Percentiles rank a stretch among this genome's conserved stretches.
Evolutionary conservation across 2,797 vertebrate genomes (phyloP).

Genomic region (Coreius guichenoti): DNA sequence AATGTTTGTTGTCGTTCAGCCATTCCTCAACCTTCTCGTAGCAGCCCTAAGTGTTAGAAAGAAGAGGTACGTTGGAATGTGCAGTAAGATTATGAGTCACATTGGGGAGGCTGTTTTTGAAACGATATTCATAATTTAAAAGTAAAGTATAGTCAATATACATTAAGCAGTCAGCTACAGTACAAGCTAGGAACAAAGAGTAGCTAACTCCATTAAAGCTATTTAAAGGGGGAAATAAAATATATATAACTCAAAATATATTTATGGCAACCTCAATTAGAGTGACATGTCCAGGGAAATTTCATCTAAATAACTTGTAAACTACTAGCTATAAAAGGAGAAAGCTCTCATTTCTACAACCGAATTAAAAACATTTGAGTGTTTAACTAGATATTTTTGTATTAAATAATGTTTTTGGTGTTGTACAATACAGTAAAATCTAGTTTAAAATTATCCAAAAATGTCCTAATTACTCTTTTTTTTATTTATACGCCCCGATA

Average conservation of each 20-base stretch:
- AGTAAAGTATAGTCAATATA: not conserved
- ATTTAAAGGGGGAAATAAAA: not conserved
- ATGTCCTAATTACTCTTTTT: not conserved
- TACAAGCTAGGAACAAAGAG: not conserved
- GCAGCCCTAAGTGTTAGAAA: slow-evolving; percentile 80
- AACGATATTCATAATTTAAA: not conserved
- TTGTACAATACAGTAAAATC: not conserved
- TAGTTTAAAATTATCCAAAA: not conserved
- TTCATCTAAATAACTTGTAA: not conserved
- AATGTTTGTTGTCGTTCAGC: slow-evolving; percentile 94
- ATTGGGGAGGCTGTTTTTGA: not conserved
- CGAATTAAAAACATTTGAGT: not conserved
- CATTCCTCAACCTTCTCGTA: slow-evolving; percentile 93
- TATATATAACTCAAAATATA: not conserved
- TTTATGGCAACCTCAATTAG: not conserved
- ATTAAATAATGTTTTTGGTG: not conserved
- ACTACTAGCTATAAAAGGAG: not conserved
- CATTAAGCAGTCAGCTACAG: not conserved
- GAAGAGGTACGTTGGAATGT: not conserved
- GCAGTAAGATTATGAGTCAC: not conserved
- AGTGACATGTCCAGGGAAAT: not conserved
- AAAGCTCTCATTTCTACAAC: not conserved
- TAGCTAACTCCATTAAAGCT: not conserved
- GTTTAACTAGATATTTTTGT: not conserved
- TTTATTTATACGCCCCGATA: not conserved